A percentile compares a stretch with the other conserved stretches of the same genome.
Evolutionary conservation across 2,113 vertebrate species (phyloP).

Genomic region (Pollimyrus isidori): DNA sequence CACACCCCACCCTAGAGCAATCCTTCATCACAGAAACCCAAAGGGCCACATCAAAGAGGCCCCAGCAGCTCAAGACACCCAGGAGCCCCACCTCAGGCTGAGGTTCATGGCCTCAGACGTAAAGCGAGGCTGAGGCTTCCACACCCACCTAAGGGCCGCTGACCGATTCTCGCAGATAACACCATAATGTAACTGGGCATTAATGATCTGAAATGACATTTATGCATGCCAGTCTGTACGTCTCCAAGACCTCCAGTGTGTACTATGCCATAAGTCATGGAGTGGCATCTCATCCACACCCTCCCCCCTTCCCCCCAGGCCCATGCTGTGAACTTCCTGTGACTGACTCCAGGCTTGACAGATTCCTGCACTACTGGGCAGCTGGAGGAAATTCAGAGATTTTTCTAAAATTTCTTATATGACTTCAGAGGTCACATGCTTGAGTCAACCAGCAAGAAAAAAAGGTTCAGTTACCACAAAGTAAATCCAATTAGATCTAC

Average conservation of each 20-base stretch:
- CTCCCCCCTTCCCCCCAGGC: neutral
- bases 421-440: neutral
- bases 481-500: neutral
- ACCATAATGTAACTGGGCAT: neutral
- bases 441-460: neutral
- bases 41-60: conserved; percentile 38
- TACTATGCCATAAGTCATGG: neutral
- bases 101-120: neutral
- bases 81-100: neutral
- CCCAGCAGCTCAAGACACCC: neutral
- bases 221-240: neutral
- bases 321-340: neutral
- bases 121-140: too few species aligned
- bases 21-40: conserved; percentile 50
- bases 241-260: neutral
- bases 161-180: neutral
- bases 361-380: neutral
- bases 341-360: neutral
- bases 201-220: neutral
- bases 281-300: neutral
- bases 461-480: neutral
- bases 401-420: neutral
- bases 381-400: neutral
- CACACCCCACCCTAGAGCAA: conserved; percentile 28
- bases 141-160: neutral